These are phyloP conservation scores for Orycteropus afer DNA, from an alignment of 2,113 vertebrate genomes.

Conservation along the genomic window DNA sequence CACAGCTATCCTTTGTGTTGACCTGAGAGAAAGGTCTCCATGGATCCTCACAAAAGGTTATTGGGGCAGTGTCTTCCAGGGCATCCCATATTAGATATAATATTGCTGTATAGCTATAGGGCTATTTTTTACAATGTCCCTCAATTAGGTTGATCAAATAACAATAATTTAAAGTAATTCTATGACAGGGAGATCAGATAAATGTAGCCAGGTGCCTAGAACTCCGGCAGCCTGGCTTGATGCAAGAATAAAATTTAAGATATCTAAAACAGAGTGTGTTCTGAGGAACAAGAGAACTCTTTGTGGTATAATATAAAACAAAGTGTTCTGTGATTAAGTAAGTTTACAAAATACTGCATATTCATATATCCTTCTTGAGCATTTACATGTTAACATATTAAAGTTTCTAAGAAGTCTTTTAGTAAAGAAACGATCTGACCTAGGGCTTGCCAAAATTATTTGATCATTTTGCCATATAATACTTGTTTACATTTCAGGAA, in stretches of 20 bases:
- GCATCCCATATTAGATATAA: not conserved
- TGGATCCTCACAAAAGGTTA: not conserved
- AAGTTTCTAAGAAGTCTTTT: constrained; percentile 33
- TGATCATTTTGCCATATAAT: not conserved
- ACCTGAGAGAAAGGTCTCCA: not conserved
- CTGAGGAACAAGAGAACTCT: not conserved
- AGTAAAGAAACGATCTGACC: constrained; percentile 16
- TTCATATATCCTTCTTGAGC: not conserved
- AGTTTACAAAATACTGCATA: not conserved
- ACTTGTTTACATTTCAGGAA: constrained; percentile 28
- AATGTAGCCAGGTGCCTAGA: not conserved
- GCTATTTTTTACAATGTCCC: not conserved
- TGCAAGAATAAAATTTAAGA: constrained; percentile 36
- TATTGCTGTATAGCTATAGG: not conserved
- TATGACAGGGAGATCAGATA: not conserved
- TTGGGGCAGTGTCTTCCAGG: not conserved
- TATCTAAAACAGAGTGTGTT: not conserved
- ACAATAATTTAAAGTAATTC: constrained; percentile 31
- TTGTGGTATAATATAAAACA: not conserved
- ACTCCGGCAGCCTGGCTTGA: not conserved
- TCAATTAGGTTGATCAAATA: not conserved
- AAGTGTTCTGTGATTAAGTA: constrained; percentile 7
- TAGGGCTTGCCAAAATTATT: constrained; percentile 35
- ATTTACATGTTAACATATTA: constrained; percentile 3
- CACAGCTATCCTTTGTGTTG: not conserved